Percentiles rank a stretch among this genome's conserved stretches.
These are phyloP conservation scores for Nerophis lumbriciformis DNA, from an alignment of 2,113 vertebrate species.

Conservation along the genomic window DNA sequence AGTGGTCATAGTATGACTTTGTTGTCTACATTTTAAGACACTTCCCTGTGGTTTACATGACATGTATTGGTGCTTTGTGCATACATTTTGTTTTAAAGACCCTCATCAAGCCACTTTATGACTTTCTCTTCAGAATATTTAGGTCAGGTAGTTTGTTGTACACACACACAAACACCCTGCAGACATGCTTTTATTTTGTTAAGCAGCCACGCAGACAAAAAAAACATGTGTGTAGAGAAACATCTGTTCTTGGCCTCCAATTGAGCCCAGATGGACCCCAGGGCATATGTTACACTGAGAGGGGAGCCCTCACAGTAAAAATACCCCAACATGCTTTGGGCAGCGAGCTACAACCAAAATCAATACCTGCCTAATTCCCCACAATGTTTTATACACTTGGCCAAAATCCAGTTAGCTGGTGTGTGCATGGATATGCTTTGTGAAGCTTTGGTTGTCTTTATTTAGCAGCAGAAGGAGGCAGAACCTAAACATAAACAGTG, in stretches of 20 bases:
- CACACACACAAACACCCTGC: conserved; percentile 9
- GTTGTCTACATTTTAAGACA: no score
- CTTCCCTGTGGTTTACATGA: no score
- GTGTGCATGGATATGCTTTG: conserved; percentile 42
- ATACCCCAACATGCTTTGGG: conserved; percentile 8
- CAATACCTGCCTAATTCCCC: conserved; percentile 23
- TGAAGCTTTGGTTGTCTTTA: conserved; percentile 7
- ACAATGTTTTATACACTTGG: conserved; percentile 44
- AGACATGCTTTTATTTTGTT: conserved; percentile 16
- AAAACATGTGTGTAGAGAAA: conserved; percentile 19
- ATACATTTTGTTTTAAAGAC: no score
- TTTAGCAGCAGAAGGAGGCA: conserved; percentile 25
- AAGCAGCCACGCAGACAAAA: conserved; percentile 8
- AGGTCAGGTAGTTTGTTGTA: conserved; percentile 48
- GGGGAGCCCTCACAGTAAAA: conserved; percentile 46
- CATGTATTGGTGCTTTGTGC: no score
- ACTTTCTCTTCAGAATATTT: conserved; percentile 26
- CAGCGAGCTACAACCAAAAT: conserved; percentile 35
- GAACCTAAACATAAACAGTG: conserved; percentile 59
- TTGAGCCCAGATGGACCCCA: conserved; percentile 49
- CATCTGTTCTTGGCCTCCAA: conserved; percentile 60
- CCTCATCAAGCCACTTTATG: no score
- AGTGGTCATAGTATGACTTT: no score
- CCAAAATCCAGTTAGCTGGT: conserved; percentile 16
- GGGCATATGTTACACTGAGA: conserved; percentile 39